These are phyloP conservation scores for Julus scanicus DNA, from an alignment of 2,888 invertebrate genomes.

Conservation along the genomic window DNA sequence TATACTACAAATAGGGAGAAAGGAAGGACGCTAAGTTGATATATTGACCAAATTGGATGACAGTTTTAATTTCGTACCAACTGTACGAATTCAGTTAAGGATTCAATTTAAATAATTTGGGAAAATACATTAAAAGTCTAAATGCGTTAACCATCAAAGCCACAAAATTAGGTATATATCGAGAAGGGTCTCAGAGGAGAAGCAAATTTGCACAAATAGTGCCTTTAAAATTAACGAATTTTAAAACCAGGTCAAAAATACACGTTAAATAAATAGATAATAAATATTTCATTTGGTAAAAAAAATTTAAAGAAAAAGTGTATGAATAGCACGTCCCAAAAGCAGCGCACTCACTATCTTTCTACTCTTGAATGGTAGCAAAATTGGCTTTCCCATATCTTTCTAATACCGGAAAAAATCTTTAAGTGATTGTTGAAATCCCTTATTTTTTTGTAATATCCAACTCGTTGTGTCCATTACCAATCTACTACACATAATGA, in stretches of 20 bases:
- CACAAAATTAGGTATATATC: not conserved
- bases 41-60: too few relatives aligned
- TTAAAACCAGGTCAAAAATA: too few relatives aligned
- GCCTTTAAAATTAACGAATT: not conserved
- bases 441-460: conserved; percentile 34
- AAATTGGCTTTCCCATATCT: conserved; percentile 30
- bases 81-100: too few relatives aligned
- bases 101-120: too few relatives aligned
- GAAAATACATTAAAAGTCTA: not conserved
- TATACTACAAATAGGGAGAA: too few relatives aligned
- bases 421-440: conserved; percentile 40
- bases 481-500: conserved; percentile 12
- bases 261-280: too few relatives aligned
- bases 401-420: conserved; percentile 41
- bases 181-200: not conserved
- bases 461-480: conserved; percentile 43
- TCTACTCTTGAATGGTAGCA: not conserved
- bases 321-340: too few relatives aligned
- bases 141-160: not conserved
- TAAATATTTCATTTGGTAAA: too few relatives aligned
- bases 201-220: not conserved
- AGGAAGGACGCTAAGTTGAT: too few relatives aligned
- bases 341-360: too few relatives aligned
- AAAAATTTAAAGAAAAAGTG: too few relatives aligned
- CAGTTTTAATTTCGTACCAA: too few relatives aligned